Percentiles rank a stretch among this genome's conserved stretches.
These are phyloP conservation scores for Basileuterus tristriatus DNA, from an alignment of 2,797 vertebrate genomes.

Conservation along the genomic window DNA sequence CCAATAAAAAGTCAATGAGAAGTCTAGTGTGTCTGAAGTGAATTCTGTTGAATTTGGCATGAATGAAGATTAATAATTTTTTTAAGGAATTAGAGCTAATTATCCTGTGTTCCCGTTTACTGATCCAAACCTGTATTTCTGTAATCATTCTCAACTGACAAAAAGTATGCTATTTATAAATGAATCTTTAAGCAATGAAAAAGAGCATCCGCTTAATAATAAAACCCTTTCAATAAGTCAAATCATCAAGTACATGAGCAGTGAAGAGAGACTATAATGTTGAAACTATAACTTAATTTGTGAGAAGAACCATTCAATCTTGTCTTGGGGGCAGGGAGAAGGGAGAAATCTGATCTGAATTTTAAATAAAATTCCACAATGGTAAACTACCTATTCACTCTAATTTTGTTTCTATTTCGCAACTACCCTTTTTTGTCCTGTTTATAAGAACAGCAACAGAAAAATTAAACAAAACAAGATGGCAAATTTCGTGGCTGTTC, in stretches of 20 bases:
- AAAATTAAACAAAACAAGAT: neutral
- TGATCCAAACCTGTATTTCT: neutral
- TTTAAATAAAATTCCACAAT: neutral
- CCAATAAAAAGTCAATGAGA: neutral
- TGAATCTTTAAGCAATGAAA: neutral
- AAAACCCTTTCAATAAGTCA: neutral
- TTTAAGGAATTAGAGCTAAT: neutral
- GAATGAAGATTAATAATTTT: neutral
- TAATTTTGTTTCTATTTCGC: neutral
- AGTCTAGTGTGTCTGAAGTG: neutral
- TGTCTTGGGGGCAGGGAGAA: neutral
- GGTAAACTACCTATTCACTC: neutral
- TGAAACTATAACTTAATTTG: conserved; percentile 6
- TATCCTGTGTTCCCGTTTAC: neutral
- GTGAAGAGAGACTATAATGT: neutral
- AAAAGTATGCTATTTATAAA: neutral
- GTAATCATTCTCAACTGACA: neutral
- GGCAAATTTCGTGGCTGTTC: neutral
- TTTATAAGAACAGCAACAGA: neutral
- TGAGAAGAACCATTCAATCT: neutral
- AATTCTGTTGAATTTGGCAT: neutral
- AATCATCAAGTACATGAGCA: neutral
- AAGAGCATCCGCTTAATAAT: neutral
- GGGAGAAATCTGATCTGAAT: conserved; percentile 13
- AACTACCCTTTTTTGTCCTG: neutral